These are phyloP conservation scores for Andrena fulva DNA, from an alignment of 2,888 invertebrate species.

Conservation along the genomic window DNA sequence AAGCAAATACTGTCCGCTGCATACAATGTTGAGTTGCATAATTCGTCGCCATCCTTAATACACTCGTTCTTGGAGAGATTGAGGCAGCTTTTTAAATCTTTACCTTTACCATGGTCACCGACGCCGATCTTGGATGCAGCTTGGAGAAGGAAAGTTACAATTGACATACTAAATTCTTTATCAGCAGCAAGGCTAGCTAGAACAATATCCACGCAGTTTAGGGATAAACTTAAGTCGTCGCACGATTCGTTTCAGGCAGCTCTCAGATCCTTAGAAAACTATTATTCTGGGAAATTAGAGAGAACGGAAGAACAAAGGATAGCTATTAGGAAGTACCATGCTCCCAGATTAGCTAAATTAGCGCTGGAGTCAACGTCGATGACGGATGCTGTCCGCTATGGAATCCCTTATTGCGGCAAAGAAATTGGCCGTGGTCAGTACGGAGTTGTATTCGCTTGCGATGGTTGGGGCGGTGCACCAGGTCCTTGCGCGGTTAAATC, in stretches of 20 bases:
- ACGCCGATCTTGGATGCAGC: constrained; percentile 85
- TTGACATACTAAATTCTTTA: constrained; percentile 90
- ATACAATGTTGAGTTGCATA: constrained; percentile 90
- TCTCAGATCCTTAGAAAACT: constrained; percentile 89
- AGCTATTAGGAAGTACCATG: constrained; percentile 91
- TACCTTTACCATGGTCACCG: constrained; percentile 88
- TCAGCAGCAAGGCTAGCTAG: constrained; percentile 90
- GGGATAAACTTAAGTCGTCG: constrained; percentile 90
- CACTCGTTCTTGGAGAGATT: constrained; percentile 89
- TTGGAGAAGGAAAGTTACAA: constrained; percentile 91
- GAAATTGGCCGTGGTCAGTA: constrained; percentile 94
- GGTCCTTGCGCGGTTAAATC: constrained; percentile 94
- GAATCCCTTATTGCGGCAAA: constrained; percentile 88
- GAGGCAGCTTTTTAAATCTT: constrained; percentile 88
- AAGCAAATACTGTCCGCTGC: constrained; percentile 91
- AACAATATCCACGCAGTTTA: constrained; percentile 90
- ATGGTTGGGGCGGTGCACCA: constrained; percentile 90
- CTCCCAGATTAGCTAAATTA: constrained; percentile 92
- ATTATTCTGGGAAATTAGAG: constrained; percentile 90
- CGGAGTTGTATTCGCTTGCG: constrained; percentile 94
- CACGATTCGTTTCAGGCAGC: constrained; percentile 92
- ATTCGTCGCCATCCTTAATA: constrained; percentile 88
- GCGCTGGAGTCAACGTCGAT: constrained; percentile 94
- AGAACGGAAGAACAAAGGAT: constrained; percentile 93
- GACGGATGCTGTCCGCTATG: constrained; percentile 91